Percentiles rank a stretch among this genome's conserved stretches.
Evolutionary conservation across 2,113 vertebrate genomes (phyloP).

Genomic region (Sminthopsis crassicaudata): DNA sequence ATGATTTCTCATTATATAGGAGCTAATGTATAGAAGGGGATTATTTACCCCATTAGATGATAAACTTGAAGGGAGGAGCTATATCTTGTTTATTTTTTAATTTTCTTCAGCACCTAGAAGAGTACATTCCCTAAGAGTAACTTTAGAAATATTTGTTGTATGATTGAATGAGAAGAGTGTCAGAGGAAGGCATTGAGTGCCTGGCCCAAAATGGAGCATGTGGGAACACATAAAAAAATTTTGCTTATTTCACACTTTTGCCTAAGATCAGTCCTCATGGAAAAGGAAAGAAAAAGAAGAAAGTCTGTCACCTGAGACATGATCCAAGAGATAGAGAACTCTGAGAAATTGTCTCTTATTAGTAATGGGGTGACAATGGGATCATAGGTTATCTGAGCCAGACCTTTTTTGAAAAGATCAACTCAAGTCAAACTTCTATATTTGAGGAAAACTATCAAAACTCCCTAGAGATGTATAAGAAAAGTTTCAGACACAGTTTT

Average conservation of each 20-base stretch:
- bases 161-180: not conserved
- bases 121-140: not conserved
- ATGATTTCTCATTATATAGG: not conserved
- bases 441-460: constrained; percentile 4
- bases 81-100: not conserved
- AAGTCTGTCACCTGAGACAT: not conserved
- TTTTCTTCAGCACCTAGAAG: not conserved
- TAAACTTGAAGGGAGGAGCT: not conserved
- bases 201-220: not conserved
- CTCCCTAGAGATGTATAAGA: not conserved
- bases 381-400: not conserved
- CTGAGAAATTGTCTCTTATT: not conserved
- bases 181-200: not conserved
- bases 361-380: not conserved
- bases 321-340: not conserved
- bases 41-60: not conserved
- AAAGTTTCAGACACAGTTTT: not conserved
- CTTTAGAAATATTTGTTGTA: not conserved
- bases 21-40: not conserved
- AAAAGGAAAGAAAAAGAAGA: not conserved
- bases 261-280: not conserved
- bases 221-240: not conserved
- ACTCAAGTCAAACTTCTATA: constrained; percentile 11
- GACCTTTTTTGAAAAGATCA: not conserved
- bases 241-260: not conserved